Percentiles rank a stretch among this genome's conserved stretches.
Evolutionary conservation across 2,797 vertebrate species (phyloP).

Genomic region (Sternarchorhynchus goeldii): DNA sequence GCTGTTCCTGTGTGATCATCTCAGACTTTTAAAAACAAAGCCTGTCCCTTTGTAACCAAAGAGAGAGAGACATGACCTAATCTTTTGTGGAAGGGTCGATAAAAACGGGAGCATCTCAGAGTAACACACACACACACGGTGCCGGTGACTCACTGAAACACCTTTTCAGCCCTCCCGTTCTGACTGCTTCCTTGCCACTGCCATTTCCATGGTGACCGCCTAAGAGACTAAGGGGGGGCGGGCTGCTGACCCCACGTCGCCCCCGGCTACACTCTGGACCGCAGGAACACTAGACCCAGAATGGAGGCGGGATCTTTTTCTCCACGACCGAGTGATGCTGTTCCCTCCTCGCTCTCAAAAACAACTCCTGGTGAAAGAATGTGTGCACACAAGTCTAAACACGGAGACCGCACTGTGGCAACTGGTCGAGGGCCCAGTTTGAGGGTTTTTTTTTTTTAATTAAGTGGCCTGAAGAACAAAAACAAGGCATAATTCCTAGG

Average conservation of each 20-base stretch:
- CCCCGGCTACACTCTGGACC: constrained; percentile 19
- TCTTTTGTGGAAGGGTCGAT: constrained; percentile 43
- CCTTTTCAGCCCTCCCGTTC: constrained; percentile 46
- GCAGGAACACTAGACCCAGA: constrained; percentile 6
- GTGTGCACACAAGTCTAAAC: constrained; percentile 12
- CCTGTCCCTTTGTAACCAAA: constrained; percentile 27
- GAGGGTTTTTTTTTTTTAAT: constrained; percentile 3
- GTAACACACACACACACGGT: constrained; percentile 38
- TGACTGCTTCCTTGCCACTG: constrained; percentile 39
- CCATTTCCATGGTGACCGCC: constrained; percentile 55
- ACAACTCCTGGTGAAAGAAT: constrained; percentile 9
- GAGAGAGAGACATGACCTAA: constrained; percentile 28
- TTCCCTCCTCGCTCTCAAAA: constrained; percentile 15
- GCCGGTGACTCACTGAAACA: constrained; percentile 50
- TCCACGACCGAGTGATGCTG: background rate
- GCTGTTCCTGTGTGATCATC: background rate
- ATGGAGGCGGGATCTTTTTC: background rate
- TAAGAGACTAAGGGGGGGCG: constrained; percentile 44
- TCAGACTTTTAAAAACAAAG: constrained; percentile 16
- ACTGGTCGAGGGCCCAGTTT: background rate
- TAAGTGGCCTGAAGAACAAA: constrained; percentile 26
- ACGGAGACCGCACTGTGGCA: background rate
- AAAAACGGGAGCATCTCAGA: constrained; percentile 29
- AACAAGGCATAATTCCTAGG: constrained; percentile 28
- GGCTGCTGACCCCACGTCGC: constrained; percentile 41